These are phyloP conservation scores for Augiades crinisus DNA, from an alignment of 2,888 invertebrate species.

Conservation along the genomic window DNA sequence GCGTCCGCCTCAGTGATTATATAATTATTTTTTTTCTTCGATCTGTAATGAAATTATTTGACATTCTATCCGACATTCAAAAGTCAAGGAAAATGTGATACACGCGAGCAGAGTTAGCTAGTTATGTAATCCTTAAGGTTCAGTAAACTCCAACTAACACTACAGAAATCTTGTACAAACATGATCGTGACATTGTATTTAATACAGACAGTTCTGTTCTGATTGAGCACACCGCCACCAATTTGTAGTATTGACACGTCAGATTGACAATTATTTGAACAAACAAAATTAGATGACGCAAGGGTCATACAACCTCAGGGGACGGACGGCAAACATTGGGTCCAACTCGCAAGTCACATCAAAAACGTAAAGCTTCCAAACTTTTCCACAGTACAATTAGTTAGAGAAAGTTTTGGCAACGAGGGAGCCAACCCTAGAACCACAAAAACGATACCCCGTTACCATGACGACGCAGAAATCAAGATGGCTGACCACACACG, in stretches of 20 bases:
- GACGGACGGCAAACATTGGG: conserved; percentile 32
- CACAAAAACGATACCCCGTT: conserved; percentile 50
- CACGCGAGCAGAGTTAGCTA: no score
- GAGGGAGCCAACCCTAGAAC: conserved; percentile 44
- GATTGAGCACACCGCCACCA: conserved; percentile 13
- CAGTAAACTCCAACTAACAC: no score
- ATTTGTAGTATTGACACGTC: conserved; percentile 34
- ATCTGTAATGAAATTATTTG: no score
- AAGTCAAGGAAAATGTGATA: no score
- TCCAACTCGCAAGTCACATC: conserved; percentile 32
- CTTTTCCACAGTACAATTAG: conserved; percentile 60
- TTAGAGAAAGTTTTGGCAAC: conserved; percentile 58
- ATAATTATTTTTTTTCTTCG: no score
- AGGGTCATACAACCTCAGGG: conserved; percentile 28
- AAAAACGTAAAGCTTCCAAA: conserved; percentile 49
- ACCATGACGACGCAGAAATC: conserved; percentile 57
- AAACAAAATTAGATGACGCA: conserved; percentile 28
- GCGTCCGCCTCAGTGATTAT: no score
- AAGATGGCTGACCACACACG: conserved; percentile 43
- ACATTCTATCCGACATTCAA: no score
- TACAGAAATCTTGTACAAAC: no score
- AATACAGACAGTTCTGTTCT: conserved; percentile 1
- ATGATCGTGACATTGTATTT: not conserved
- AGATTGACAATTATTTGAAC: conserved; percentile 35
- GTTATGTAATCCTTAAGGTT: no score